These are phyloP conservation scores for Tetraodon nigroviridis DNA, from an alignment of 2,113 vertebrate species.

Conservation along the genomic window DNA sequence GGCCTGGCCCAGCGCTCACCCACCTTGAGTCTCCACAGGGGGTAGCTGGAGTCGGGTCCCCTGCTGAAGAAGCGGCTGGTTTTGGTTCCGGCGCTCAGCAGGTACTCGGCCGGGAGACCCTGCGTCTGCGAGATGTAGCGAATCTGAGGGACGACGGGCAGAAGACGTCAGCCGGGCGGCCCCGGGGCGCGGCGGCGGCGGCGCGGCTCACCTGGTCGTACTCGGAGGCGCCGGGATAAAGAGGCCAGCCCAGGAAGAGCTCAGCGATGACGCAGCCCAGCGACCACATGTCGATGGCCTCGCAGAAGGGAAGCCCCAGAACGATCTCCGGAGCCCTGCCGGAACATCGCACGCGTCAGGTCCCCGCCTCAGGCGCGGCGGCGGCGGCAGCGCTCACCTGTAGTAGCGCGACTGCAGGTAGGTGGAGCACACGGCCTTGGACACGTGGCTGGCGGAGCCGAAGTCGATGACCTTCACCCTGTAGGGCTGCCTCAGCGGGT, in stretches of 20 bases:
- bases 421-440: conserved; percentile 95
- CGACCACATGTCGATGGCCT: conserved; percentile 99
- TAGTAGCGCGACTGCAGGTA: conserved; percentile 97
- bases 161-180: neutral
- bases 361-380: neutral
- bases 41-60: conserved; percentile 92
- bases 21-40: conserved; percentile 93
- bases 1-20: neutral
- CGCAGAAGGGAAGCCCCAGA: conserved; percentile 92
- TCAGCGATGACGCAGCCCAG: conserved; percentile 97
- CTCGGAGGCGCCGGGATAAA: conserved; percentile 96
- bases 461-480: conserved; percentile 98
- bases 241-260: conserved; percentile 95
- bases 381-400: conserved; percentile 74
- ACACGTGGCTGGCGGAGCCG: conserved; percentile 95
- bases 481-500: conserved; percentile 92
- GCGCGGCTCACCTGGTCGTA: conserved; percentile 90
- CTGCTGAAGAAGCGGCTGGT: conserved; percentile 97
- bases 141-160: conserved; percentile 75
- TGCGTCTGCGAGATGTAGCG: conserved; percentile 98
- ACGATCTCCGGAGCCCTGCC: conserved; percentile 95
- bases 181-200: neutral
- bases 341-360: neutral
- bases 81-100: conserved; percentile 96
- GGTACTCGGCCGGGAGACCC: conserved; percentile 95